phyloP scores from a whole-genome alignment of 2,888 invertebrate genomes.

The Lepidochrysops patricia region DNA sequence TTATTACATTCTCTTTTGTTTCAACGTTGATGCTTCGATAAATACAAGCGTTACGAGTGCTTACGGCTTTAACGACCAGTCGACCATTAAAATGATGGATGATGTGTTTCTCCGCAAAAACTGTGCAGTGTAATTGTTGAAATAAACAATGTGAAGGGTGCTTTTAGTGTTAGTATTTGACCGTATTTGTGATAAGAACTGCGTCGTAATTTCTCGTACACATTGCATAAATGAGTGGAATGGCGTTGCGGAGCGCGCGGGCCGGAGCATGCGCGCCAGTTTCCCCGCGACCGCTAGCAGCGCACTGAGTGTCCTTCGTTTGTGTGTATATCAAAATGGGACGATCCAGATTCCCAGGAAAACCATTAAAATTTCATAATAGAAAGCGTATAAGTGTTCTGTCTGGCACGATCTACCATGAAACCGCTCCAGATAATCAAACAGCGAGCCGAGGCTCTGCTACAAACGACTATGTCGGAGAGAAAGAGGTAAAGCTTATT shows the following conservation, averaged over 20 bases:
- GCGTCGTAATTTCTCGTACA: slow-evolving; percentile 70
- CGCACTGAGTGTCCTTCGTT: slow-evolving; percentile 74
- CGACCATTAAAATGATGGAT: slow-evolving; percentile 71
- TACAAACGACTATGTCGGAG: slow-evolving; percentile 63
- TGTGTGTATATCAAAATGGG: slow-evolving; percentile 79
- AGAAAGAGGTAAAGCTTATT: slow-evolving; percentile 63
- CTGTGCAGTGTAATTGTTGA: slow-evolving; percentile 61
- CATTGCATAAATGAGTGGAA: slow-evolving; percentile 72
- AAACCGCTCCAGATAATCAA: slow-evolving; percentile 59
- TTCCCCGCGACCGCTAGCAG: slow-evolving; percentile 63
- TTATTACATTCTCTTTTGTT: slow-evolving; percentile 71
- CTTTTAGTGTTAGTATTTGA: slow-evolving; percentile 56
- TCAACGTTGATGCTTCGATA: slow-evolving; percentile 62
- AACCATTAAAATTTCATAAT: slow-evolving; percentile 90
- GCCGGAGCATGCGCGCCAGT: slow-evolving; percentile 72
- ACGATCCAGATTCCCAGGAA: slow-evolving; percentile 90
- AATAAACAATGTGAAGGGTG: slow-evolving; percentile 63
- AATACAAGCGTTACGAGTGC: slow-evolving; percentile 65
- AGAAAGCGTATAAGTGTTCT: slow-evolving; percentile 89
- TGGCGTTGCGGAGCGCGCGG: slow-evolving; percentile 73
- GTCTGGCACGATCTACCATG: slow-evolving; percentile 75
- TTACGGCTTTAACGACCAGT: slow-evolving; percentile 62
- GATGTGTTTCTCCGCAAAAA: slow-evolving; percentile 66
- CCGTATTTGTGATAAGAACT: slow-evolving; percentile 59
- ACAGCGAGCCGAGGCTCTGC: slow-evolving; percentile 62